Percentiles rank a stretch among this genome's conserved stretches.
Conservation (phyloP, 2,888 invertebrate genomes). For the Sialis lutaria region DNA sequence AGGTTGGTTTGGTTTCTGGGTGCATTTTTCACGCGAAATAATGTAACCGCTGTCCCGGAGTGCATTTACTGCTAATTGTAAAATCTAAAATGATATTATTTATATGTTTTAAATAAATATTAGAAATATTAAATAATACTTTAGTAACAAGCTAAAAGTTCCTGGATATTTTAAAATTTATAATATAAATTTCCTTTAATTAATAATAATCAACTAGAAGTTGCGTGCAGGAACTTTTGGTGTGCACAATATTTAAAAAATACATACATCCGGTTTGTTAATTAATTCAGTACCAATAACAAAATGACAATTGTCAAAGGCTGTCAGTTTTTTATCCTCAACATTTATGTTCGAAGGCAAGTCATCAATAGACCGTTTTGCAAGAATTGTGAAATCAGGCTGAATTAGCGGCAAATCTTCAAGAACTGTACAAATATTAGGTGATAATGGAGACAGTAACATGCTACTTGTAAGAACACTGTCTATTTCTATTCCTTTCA, state of each 20-base stretch:
- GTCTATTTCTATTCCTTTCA: slow-evolving; percentile 29
- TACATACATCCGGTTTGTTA: slow-evolving; percentile 27
- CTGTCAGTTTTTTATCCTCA: slow-evolving; percentile 38
- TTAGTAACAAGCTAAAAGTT: too few relatives aligned
- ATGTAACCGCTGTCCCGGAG: slow-evolving; percentile 41
- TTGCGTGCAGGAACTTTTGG: slow-evolving; percentile 4
- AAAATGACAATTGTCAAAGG: slow-evolving; percentile 16
- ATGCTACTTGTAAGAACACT: slow-evolving; percentile 18
- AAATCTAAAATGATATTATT: slow-evolving; percentile 20
- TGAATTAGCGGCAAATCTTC: slow-evolving; percentile 52
- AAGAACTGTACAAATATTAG: slow-evolving; percentile 36
- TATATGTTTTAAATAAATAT: too few relatives aligned
- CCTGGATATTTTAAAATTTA: too few relatives aligned
- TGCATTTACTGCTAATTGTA: slow-evolving; percentile 28
- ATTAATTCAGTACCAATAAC: slow-evolving; percentile 24
- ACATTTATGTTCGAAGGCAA: slow-evolving; percentile 34
- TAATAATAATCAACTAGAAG: too few relatives aligned
- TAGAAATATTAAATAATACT: too few relatives aligned
- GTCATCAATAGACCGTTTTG: slow-evolving; percentile 27
- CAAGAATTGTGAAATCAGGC: slow-evolving; percentile 41
- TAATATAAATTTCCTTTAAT: too few relatives aligned
- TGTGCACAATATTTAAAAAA: neutral
- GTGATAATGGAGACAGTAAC: slow-evolving; percentile 26
- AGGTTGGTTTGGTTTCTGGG: slow-evolving; percentile 25
- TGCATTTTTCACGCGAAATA: slow-evolving; percentile 36